phyloP scores from a whole-genome alignment of 2,888 invertebrate species.

The Platerodrilus igneus region DNA sequence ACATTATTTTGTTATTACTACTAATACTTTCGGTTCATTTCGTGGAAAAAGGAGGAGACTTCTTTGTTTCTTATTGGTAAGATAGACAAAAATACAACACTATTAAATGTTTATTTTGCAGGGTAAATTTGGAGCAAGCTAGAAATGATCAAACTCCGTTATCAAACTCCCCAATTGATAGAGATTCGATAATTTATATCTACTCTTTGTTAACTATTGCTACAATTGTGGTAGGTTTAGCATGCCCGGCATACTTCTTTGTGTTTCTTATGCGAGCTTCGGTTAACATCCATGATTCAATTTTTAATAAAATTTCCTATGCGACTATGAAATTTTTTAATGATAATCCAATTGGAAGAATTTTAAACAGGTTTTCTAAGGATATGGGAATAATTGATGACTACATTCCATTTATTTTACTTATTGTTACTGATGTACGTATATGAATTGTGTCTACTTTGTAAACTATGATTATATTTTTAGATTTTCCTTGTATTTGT shows the following conservation, averaged over 20 bases:
- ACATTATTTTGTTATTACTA: constrained; percentile 46
- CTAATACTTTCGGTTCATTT: constrained; percentile 55
- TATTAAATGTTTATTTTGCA: no score
- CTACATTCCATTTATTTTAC: constrained; percentile 51
- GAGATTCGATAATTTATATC: constrained; percentile 44
- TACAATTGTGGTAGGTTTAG: constrained; percentile 44
- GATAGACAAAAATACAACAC: not conserved
- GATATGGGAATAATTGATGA: constrained; percentile 59
- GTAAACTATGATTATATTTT: no score
- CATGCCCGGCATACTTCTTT: constrained; percentile 41
- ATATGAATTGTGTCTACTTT: no score
- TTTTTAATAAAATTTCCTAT: constrained; percentile 38
- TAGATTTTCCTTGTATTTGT: constrained; percentile 51
- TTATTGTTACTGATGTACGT: constrained; percentile 42
- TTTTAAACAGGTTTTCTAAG: constrained; percentile 47
- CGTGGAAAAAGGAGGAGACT: constrained; percentile 62
- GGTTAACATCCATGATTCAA: constrained; percentile 40
- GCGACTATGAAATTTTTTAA: constrained; percentile 46
- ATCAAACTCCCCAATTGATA: constrained; percentile 2
- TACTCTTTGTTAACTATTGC: constrained; percentile 48
- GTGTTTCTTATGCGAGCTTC: constrained; percentile 42
- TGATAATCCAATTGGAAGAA: constrained; percentile 44
- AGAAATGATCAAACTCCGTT: constrained; percentile 25
- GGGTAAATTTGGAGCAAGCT: constrained; percentile 42
- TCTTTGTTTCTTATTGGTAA: constrained; percentile 64